Percentiles rank a stretch among this genome's conserved stretches.
These are phyloP conservation scores for Scophthalmus maximus DNA, from an alignment of 2,113 vertebrate species.

Conservation along the genomic window DNA sequence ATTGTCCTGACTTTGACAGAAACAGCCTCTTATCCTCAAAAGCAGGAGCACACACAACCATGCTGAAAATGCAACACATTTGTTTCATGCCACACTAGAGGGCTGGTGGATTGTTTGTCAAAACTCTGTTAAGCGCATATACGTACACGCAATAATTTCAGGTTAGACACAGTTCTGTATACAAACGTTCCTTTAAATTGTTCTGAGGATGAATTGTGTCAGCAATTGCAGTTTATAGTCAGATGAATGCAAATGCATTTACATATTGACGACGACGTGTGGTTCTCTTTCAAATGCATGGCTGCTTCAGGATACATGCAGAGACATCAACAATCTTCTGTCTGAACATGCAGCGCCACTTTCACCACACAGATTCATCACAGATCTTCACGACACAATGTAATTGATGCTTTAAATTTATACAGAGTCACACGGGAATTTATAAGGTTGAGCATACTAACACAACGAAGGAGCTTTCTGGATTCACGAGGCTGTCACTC, in stretches of 20 bases:
- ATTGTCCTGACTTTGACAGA: slow-evolving; percentile 13
- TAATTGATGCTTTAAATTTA: slow-evolving; percentile 80
- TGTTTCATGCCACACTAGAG: slow-evolving; percentile 62
- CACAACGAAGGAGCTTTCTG: slow-evolving; percentile 62
- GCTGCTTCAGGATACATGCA: slow-evolving; percentile 34
- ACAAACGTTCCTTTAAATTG: slow-evolving; percentile 33
- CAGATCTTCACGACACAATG: slow-evolving; percentile 34
- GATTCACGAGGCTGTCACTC: slow-evolving; percentile 72
- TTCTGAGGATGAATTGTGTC: slow-evolving; percentile 31
- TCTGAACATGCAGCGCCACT: slow-evolving; percentile 18
- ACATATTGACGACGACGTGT: slow-evolving; percentile 48
- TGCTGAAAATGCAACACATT: slow-evolving; percentile 50
- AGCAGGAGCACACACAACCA: slow-evolving; percentile 12
- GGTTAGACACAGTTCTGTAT: slow-evolving; percentile 25
- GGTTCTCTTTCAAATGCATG: slow-evolving; percentile 49
- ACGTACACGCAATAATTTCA: slow-evolving; percentile 32
- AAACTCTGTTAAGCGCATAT: slow-evolving; percentile 25
- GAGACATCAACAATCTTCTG: slow-evolving; percentile 26
- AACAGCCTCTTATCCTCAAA: slow-evolving; percentile 29
- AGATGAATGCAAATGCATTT: slow-evolving; percentile 55
- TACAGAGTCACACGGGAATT: slow-evolving; percentile 77
- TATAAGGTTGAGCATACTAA: slow-evolving; percentile 71
- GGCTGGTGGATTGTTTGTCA: slow-evolving; percentile 50
- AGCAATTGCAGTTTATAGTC: slow-evolving; percentile 44
- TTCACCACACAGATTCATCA: slow-evolving; percentile 66